Conservation (phyloP, 2,888 invertebrate species). For the Drosophila rubida region DNA sequence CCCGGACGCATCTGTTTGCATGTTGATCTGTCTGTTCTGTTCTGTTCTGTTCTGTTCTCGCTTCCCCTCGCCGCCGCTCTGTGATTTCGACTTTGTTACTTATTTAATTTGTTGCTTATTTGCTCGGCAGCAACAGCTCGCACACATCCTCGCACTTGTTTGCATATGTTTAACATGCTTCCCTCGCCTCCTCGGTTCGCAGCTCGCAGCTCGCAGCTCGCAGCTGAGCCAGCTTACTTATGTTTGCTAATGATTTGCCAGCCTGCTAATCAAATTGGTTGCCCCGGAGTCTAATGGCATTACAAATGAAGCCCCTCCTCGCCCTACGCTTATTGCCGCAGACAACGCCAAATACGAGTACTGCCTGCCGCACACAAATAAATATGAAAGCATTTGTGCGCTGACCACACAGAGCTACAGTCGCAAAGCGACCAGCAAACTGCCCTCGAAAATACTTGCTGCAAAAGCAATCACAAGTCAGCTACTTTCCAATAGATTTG, state of each 20-base stretch:
- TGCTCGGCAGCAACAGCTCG: conserved; percentile 48
- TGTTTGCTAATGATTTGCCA: conserved; percentile 75
- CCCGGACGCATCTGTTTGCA: conserved; percentile 52
- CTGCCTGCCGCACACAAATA: not conserved
- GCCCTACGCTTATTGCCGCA: conserved; percentile 32
- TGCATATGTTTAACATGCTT: conserved; percentile 77
- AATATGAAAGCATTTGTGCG: not conserved
- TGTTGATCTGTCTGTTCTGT: conserved; percentile 46
- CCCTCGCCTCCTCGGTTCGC: not conserved
- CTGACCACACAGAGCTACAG: not conserved
- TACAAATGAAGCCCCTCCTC: conserved; percentile 39
- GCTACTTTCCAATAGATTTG: too few relatives aligned
- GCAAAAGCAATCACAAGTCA: too few relatives aligned
- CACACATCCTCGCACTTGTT: conserved; percentile 68
- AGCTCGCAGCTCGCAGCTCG: not conserved
- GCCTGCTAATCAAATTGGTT: conserved; percentile 73
- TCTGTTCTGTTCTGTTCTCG: conserved; percentile 6
- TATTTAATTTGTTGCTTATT: conserved; percentile 80
- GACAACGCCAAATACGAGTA: not conserved
- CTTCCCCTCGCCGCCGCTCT: conserved; percentile 5
- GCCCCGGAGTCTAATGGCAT: conserved; percentile 62
- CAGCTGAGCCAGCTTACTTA: conserved; percentile 34
- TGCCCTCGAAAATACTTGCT: not conserved
- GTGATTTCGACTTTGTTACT: conserved; percentile 75
- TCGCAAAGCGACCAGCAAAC: not conserved